Base-by-base conservation (phyloP, 23 tunicate species). In the Ciona savignyi region DNA sequence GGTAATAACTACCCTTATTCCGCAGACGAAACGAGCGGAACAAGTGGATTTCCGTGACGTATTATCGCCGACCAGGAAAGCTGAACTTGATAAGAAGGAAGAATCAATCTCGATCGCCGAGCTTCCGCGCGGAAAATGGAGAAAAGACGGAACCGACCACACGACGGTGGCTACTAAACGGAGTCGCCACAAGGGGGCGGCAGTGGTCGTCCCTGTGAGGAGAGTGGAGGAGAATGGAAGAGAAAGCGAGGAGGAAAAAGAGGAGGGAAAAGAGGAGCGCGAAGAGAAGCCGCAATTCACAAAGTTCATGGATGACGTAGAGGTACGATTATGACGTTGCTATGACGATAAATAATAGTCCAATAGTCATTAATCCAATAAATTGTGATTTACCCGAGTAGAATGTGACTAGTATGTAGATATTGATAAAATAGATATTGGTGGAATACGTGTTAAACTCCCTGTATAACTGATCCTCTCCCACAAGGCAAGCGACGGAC, bases 21-120 rank as follows among this genome's bases (percentile, higher is more conserved):
- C n/a, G n/a, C 74, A 90, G 97, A 33, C 74, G 48, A 78, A 76
- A 35, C 62, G 62, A 20, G 89, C 86, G 27, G 97, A 90, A 35
- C 97, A 90, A 74, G 81, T 78, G 32, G 97, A 90, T 63, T 90
- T 90, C 82, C 86, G 97, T 2, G 75, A 82, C 65, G 80, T 82
- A 9, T 73, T 82, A 9, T 82, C 89, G 6, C 95, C 95, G 51
- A 62, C 95, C 1, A 87, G 51, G 25, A 35, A 66, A 21, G 61
- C 27, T n/a, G 81, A 75, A 68, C 24, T 27, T 33, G 66, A 23
- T 1, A 64, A 48, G 31, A 2, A 23, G 67, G 74, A 83, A 23
- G 67, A 32, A 1, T 32, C 63, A 6, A 21, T 75, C 25, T 48
- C 25, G 25, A 35, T 83, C 31, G 77, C 81, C 27, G 78, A 76